A percentile compares a stretch with the other conserved stretches of the same genome.
phyloP scores from a whole-genome alignment of 1,140 invertebrate species.

The Hypothenemus hampei region DNA sequence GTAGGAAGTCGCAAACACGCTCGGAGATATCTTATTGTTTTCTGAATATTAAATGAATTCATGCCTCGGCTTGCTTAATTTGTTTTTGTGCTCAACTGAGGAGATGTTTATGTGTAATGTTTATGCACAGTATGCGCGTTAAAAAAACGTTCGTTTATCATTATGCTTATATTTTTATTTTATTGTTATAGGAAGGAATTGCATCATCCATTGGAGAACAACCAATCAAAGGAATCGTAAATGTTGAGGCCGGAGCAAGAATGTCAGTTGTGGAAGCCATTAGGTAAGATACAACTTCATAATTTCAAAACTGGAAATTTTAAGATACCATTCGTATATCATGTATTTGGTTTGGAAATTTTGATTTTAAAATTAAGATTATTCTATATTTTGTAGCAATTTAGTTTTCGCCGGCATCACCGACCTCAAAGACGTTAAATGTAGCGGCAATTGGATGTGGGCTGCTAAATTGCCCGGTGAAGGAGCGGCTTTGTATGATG shows the following conservation, averaged over 20 bases:
- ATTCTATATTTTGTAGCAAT: constrained; percentile 59
- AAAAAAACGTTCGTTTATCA: neutral
- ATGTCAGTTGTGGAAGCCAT: constrained; percentile 92
- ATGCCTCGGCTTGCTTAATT: no score
- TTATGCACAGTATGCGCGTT: no score
- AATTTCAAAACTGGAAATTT: no score
- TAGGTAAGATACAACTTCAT: neutral
- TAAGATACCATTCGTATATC: no score
- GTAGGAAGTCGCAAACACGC: no score
- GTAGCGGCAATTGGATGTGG: constrained; percentile 99
- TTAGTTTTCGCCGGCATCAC: constrained; percentile 89
- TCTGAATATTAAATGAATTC: no score
- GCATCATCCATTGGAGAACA: constrained; percentile 96
- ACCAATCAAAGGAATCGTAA: constrained; percentile 86
- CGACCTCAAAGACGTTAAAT: constrained; percentile 85
- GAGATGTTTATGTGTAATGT: no score
- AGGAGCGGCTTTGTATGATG: constrained; percentile 79
- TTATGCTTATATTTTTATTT: neutral
- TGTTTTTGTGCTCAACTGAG: no score
- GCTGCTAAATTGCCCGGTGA: constrained; percentile 89
- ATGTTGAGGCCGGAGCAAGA: constrained; percentile 77
- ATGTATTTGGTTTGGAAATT: no score
- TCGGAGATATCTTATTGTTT: no score
- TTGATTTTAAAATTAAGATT: no score
- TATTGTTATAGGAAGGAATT: constrained; percentile 64